Base-by-base conservation (phyloP, 1,140 invertebrate genomes). In the Calycopis cecrops region DNA sequence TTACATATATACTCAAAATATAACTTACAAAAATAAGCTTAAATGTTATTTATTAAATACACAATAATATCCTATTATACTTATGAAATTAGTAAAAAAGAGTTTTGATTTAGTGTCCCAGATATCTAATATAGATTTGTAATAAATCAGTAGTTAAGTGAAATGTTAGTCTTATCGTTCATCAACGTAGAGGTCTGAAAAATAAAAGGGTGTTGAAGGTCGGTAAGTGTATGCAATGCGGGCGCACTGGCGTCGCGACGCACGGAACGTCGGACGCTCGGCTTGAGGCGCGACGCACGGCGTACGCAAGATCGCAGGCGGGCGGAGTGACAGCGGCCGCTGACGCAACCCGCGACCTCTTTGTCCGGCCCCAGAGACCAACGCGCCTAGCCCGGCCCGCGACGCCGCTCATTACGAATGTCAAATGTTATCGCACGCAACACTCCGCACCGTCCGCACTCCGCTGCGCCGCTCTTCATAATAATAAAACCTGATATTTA, bases 401-500 rank as follows among this genome's bases (percentile, higher is more conserved):
- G 48, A 63, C 71, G 44, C 66, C 63, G 66, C 63, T 83, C 79
- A 86, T 86, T 85, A 83, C 79, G 78, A 86, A 86, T 86, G 79
- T 86, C 83, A 85, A 85, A 84, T 84, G 84, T 82, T 82, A 85
- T 86, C 79, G 80, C 80, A 83, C 79, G 83, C 83, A 84, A 85
- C 81, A 76, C 74, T 76, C 80, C 77, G 60, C 67, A 61, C 63
- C 71, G 75, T 82, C 84, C 81, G 79, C 77, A 83, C 79, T 84
- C 79, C 79, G 79, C 83, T 77, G 80, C 80, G 73, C 81, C 75
- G 77, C 80, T 85, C 81, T 83, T 87, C 84, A 87, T 87, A 87
- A 87, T 87, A 87, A 87, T 87, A 87, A 87, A 87, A 87, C 84
- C 84, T 87, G 84, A 87, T 87, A 87, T 87, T 87, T 87, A 87